These are phyloP conservation scores for Kryptolebias ocellatus DNA, from an alignment of 2,797 vertebrate genomes.

Conservation along the genomic window DNA sequence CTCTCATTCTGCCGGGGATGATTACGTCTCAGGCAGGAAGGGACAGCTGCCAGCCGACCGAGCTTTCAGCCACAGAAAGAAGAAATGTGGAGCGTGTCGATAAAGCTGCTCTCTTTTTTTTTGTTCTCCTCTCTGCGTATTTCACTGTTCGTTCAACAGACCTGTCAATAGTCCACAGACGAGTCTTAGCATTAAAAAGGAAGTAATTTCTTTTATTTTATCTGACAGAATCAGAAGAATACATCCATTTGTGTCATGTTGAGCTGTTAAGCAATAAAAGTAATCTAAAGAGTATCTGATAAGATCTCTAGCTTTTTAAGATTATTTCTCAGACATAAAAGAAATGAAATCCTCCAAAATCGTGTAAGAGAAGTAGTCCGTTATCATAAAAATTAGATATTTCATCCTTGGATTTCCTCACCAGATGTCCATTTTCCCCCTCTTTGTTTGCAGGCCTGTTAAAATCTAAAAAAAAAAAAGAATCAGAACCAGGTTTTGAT, in stretches of 20 bases:
- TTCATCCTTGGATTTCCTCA: not conserved
- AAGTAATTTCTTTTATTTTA: not conserved
- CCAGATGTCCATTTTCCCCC: not conserved
- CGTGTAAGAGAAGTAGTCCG: not conserved
- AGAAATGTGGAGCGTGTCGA: constrained; percentile 54
- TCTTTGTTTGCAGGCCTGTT: no score
- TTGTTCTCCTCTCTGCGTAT: not conserved
- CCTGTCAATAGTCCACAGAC: not conserved
- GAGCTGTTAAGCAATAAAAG: constrained; percentile 6
- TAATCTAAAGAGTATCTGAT: not conserved
- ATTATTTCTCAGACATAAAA: not conserved
- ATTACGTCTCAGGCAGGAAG: constrained; percentile 50
- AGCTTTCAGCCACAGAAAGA: constrained; percentile 53
- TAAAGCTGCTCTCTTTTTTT: constrained; percentile 30
- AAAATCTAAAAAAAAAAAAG: no score
- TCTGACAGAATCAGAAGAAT: constrained; percentile 8
- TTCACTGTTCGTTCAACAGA: not conserved
- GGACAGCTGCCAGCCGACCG: constrained; percentile 58
- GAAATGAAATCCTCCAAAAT: not conserved
- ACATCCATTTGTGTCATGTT: not conserved
- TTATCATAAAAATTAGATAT: not conserved
- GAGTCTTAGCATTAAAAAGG: not conserved
- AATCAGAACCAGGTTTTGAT: no score
- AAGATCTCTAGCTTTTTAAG: constrained; percentile 7
- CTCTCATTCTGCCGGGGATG: constrained; percentile 47